Conservation (phyloP, 2,888 invertebrate species). For the Eremobia ochroleuca region DNA sequence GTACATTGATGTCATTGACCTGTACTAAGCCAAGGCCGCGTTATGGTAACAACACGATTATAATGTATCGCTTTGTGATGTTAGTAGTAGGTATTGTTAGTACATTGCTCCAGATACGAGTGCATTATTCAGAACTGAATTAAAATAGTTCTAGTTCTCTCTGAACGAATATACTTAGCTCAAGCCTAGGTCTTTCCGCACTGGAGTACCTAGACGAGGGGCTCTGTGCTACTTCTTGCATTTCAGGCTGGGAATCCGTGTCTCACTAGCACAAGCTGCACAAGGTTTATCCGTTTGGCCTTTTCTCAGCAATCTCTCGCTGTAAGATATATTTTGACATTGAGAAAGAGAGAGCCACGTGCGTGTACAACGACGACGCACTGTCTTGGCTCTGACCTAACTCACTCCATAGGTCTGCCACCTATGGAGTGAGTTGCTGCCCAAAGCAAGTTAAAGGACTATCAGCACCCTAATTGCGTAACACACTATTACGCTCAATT, state of each 20-base stretch:
- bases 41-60: slow-evolving; percentile 80
- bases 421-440: no score
- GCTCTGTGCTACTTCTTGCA: neutral
- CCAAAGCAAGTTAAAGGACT: neutral
- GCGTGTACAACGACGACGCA: neutral
- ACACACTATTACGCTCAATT: no score
- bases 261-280: no score
- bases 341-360: neutral
- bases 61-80: slow-evolving; percentile 88
- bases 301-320: neutral
- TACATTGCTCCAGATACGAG: slow-evolving; percentile 35
- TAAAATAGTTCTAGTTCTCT: neutral
- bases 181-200: neutral
- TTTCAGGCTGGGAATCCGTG: neutral
- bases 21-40: slow-evolving; percentile 62
- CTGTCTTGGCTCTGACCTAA: neutral
- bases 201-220: neutral
- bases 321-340: neutral
- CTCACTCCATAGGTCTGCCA: neutral
- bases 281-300: no score
- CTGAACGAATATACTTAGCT: neutral
- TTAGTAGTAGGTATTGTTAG: slow-evolving; percentile 30
- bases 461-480: no score
- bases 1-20: slow-evolving; percentile 73
- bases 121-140: slow-evolving; percentile 27